Evolutionary conservation across 2,113 vertebrate species (phyloP), one percentile per base, ranked within the genome.

Genomic region (Brevimyrus niger): DNA sequence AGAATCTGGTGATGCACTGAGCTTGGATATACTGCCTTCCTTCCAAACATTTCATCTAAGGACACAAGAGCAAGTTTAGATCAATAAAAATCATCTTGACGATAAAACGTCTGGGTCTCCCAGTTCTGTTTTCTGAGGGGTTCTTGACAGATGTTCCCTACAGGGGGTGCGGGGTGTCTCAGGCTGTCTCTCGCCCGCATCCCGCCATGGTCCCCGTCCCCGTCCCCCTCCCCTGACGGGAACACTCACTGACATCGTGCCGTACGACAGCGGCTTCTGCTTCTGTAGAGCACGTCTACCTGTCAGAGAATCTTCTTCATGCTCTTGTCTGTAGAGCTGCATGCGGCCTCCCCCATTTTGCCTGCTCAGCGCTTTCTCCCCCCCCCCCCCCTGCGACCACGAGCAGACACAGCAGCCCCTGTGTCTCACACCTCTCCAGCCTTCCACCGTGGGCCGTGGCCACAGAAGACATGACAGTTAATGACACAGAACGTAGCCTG

Each of bases 111-210:
- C 53, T 89, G 80, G 73, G 35, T 58, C 90, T 89, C 90, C 88
- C 90, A 91, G 90, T 91, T 93, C 90, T 90, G 91, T 91, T 93
- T 91, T 92, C 90, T 93, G 91, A 82, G 89, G 27, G 76, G 46
- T 31, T n/a, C 42, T 35, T 87, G 85, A 53, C 50, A 27, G 48
- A 31, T 83, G 73, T 84, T 31, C 31, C 80, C 44, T 46, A 31
- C 31, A n/a, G 50, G 21, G 50, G 73, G 21, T 46, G 13, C 27
- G 51, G 27, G 61, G 11, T 4, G n/a, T 89, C 76, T 21, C 83
- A 50, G 11, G 85, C 85, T 87, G 44, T 87, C 50, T 21, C 9
- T 35, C 15, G 3, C 35, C 76, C 88, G 7, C 50, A 0, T 38
- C 80, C 13, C 3, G 38, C 42, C 80, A 5, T 61, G 50, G 17